These are phyloP conservation scores for Plecotus auritus DNA, from an alignment of 2,113 vertebrate genomes.

Conservation along the genomic window DNA sequence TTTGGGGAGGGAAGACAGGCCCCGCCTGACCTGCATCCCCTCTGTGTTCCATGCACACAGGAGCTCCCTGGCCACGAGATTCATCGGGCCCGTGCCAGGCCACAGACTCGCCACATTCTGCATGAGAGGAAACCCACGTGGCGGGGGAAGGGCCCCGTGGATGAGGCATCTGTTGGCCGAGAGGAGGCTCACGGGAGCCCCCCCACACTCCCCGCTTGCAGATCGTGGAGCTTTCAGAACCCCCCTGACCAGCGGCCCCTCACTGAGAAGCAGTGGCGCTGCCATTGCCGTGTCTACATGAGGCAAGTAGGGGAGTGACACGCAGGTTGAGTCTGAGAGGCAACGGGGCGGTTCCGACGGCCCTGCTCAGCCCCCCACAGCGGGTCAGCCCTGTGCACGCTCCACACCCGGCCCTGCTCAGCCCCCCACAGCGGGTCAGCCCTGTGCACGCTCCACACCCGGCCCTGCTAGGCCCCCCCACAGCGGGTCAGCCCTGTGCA, in stretches of 20 bases:
- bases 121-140: conserved; percentile 16
- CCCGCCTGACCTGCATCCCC: neutral
- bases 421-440: no score
- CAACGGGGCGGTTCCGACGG: neutral
- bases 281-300: conserved; percentile 31
- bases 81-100: neutral
- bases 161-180: conserved; percentile 51
- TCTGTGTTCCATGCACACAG: conserved; percentile 58
- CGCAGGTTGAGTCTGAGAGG: neutral
- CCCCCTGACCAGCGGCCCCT: neutral
- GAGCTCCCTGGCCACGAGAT: neutral
- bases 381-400: no score
- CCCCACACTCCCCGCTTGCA: conserved; percentile 55
- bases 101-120: neutral
- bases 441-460: no score
- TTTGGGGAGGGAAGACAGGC: neutral
- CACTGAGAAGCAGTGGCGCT: neutral
- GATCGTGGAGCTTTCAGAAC: conserved; percentile 62
- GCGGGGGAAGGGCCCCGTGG: neutral
- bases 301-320: neutral
- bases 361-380: no score
- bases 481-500: no score
- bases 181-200: conserved; percentile 50
- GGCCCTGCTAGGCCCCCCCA: neutral
- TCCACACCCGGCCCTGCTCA: neutral